Conservation (phyloP, 2,888 invertebrate genomes). For the Cheilosia vernalis region DNA sequence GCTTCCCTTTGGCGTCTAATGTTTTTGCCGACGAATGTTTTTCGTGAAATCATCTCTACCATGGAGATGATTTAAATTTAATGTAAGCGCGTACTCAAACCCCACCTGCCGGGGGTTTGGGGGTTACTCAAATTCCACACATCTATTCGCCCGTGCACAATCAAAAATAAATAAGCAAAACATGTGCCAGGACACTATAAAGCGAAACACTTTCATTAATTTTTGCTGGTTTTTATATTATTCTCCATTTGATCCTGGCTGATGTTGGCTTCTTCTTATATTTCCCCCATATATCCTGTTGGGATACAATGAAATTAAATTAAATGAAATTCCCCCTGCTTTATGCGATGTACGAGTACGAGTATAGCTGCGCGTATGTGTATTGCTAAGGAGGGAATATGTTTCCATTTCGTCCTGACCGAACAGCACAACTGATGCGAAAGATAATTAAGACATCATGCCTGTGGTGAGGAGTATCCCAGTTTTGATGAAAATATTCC, state of each 20-base stretch:
- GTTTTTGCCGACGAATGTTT: conserved; percentile 9
- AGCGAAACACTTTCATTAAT: conserved; percentile 45
- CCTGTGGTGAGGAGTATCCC: conserved; percentile 8
- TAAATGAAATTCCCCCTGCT: conserved; percentile 15
- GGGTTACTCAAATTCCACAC: conserved; percentile 13
- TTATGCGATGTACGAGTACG: background rate
- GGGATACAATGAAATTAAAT: conserved; percentile 53
- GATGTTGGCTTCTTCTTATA: background rate
- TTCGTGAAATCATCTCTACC: conserved; percentile 33
- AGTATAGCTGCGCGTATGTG: background rate
- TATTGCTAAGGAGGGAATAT: conserved; percentile 10
- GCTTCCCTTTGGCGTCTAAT: conserved; percentile 1
- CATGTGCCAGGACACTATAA: conserved; percentile 32
- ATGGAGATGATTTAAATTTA: conserved; percentile 47
- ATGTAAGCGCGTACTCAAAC: background rate
- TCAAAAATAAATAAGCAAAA: conserved; percentile 50
- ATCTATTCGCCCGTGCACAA: conserved; percentile 14
- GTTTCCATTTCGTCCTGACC: conserved; percentile 13
- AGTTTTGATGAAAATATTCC: conserved; percentile 7
- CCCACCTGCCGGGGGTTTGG: background rate
- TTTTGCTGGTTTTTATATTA: conserved; percentile 21
- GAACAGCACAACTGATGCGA: conserved; percentile 39
- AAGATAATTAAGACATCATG: conserved; percentile 64
- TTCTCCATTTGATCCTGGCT: background rate
- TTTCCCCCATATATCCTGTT: conserved; percentile 9